Percentiles rank a stretch among this genome's conserved stretches.
Evolutionary conservation across 2,797 vertebrate species (phyloP).

Genomic region (Petrocephalus sullivani): DNA sequence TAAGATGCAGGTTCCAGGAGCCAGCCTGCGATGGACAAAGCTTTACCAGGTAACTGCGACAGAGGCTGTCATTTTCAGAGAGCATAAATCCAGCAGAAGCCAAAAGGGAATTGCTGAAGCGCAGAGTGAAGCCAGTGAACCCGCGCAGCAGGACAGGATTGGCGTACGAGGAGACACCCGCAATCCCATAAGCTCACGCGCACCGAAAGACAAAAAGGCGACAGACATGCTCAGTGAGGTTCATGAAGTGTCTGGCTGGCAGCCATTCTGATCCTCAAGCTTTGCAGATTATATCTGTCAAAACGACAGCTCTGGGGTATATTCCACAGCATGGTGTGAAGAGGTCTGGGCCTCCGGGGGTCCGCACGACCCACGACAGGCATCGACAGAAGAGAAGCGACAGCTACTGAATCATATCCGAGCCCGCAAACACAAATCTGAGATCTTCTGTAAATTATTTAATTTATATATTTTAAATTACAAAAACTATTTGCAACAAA

Average conservation of each 20-base stretch:
- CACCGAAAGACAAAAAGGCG: background rate
- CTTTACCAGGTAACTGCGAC: background rate
- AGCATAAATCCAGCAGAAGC: background rate
- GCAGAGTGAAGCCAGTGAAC: background rate
- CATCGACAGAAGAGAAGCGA: background rate
- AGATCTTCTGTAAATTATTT: background rate
- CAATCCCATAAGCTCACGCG: background rate
- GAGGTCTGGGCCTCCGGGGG: background rate
- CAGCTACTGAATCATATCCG: background rate
- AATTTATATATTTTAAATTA: background rate
- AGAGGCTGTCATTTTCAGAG: constrained; percentile 9
- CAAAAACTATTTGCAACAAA: background rate
- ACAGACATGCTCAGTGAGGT: background rate
- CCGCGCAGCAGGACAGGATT: background rate
- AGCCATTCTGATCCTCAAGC: background rate
- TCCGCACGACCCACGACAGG: background rate
- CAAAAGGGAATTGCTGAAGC: background rate
- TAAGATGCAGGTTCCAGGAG: background rate
- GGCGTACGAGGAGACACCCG: background rate
- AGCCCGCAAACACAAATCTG: background rate
- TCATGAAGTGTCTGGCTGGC: background rate
- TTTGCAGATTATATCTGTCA: background rate
- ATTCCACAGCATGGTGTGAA: background rate
- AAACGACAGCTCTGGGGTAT: constrained; percentile 10
- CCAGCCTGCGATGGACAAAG: background rate